Evolutionary conservation across 2,888 invertebrate genomes (phyloP).

Genomic region (Drosophila hamatofila): DNA sequence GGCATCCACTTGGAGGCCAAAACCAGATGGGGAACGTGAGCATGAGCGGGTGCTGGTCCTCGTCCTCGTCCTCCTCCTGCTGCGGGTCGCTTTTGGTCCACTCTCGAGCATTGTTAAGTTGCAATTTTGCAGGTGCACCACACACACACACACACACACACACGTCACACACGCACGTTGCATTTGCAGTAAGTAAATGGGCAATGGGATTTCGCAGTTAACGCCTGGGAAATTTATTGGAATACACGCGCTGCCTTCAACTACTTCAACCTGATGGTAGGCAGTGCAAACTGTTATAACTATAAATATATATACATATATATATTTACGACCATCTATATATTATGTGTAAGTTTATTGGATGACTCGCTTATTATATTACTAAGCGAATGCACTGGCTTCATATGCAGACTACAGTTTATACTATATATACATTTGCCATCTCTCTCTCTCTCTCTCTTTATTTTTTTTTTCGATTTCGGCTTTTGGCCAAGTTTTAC

Average conservation of each 20-base stretch:
- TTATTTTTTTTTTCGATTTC: constrained; percentile 37
- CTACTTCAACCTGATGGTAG: constrained; percentile 52
- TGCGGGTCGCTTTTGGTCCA: constrained; percentile 14
- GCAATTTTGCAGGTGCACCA: constrained; percentile 72
- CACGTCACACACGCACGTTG: constrained; percentile 34
- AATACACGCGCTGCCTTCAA: constrained; percentile 49
- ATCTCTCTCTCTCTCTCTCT: constrained; percentile 19
- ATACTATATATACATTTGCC: constrained; percentile 1
- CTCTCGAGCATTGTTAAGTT: constrained; percentile 78
- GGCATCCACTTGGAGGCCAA: constrained; percentile 55
- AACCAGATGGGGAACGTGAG: constrained; percentile 19
- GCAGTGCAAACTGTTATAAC: constrained; percentile 5
- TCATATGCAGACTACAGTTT: constrained; percentile 27
- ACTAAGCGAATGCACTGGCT: constrained; percentile 60
- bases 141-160: constrained; percentile 21
- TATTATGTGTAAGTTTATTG: constrained; percentile 7
- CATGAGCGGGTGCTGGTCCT: neutral
- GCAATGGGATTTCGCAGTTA: constrained; percentile 74
- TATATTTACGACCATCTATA: too few species aligned
- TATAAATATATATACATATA: neutral
- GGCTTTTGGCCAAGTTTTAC: constrained; percentile 21
- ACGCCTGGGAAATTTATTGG: constrained; percentile 73
- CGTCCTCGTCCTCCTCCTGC: too few species aligned
- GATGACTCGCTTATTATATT: constrained; percentile 45
- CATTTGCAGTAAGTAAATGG: constrained; percentile 69